Evolutionary conservation across 2,888 invertebrate species (phyloP), one percentile per base, ranked within the genome.

Genomic region (Pachydiplax longipennis): DNA sequence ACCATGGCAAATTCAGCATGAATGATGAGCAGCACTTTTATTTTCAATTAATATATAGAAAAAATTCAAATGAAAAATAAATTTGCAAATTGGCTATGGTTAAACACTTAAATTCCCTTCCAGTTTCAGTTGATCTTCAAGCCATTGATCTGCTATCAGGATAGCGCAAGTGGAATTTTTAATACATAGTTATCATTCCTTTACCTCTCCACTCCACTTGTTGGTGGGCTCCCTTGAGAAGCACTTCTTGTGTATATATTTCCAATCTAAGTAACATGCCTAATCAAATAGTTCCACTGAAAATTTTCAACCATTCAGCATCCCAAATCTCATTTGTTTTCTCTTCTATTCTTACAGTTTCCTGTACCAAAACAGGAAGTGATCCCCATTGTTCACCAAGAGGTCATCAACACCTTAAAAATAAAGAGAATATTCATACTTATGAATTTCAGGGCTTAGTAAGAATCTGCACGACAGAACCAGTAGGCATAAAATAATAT

Each of bases 351-450:
- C 80, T 94, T 94, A 98, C 94, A 98, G 95, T 94, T 98, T 98
- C 95, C 98, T 98, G 95, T 98, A 98, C 98, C 98, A 98, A 94
- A 98, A 98, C 90, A 98, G 95, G 93, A 98, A 98, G 93, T 98
- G 97, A 93, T 98, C 98, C 35, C 98, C 97, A 92, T 98, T 97
- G 94, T 97, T 97, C 53, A 98, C 97, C 93, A 97, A 95, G 92
- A 98, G 94, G 93, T 98, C 98, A 93, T 98, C 98, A 58, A 98
- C 98, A 93, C 98, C 98, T 97, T 94, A 13, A 95, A 96, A 73
- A 61, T 22, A 10, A 15, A 65, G 4, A 61, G 31, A 73, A 73
- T 31, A 25, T 2, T 31, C 8, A 73, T 31, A 73, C 13, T 73
- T 1, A 25, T 13, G 12, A 25, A 31, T 6, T 10, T 73, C 0